A percentile compares a stretch with the other conserved stretches of the same genome.
Conservation (phyloP, 2,888 invertebrate genomes). For the Stramonita haemastoma region DNA sequence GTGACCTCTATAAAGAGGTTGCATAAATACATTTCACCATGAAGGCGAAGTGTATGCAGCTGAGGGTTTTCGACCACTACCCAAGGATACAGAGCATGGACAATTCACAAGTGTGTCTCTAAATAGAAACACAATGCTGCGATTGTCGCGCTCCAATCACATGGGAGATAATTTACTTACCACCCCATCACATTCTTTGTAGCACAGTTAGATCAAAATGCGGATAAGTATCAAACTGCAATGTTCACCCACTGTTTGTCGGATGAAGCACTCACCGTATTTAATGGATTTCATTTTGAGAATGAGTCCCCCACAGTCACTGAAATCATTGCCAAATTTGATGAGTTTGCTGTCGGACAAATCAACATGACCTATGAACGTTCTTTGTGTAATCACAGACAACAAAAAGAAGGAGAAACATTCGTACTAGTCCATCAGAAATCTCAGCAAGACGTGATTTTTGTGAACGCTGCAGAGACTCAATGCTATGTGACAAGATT, state of each 20-base stretch:
- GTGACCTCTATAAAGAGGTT: too few relatives aligned
- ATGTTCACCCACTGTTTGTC: neutral
- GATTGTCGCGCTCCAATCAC: too few relatives aligned
- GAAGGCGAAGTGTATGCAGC: too few relatives aligned
- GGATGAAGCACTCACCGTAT: neutral
- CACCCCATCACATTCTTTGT: too few relatives aligned
- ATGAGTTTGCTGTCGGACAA: conserved; percentile 5
- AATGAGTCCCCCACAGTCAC: neutral
- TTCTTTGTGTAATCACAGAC: neutral
- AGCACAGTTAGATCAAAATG: too few relatives aligned
- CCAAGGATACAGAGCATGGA: too few relatives aligned
- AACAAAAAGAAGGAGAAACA: neutral
- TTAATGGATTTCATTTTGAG: neutral
- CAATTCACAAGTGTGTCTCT: too few relatives aligned
- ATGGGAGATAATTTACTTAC: too few relatives aligned
- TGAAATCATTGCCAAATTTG: conserved; percentile 1
- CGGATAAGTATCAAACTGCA: conserved; percentile 3
- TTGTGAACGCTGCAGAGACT: neutral
- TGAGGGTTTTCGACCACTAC: too few relatives aligned
- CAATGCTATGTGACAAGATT: neutral
- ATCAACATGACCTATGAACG: neutral
- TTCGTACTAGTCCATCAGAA: neutral
- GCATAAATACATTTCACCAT: too few relatives aligned
- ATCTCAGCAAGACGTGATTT: conserved; percentile 5
- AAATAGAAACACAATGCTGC: too few relatives aligned